These are phyloP conservation scores for Heliothis peltigera DNA, from an alignment of 2,888 invertebrate genomes.

Conservation along the genomic window DNA sequence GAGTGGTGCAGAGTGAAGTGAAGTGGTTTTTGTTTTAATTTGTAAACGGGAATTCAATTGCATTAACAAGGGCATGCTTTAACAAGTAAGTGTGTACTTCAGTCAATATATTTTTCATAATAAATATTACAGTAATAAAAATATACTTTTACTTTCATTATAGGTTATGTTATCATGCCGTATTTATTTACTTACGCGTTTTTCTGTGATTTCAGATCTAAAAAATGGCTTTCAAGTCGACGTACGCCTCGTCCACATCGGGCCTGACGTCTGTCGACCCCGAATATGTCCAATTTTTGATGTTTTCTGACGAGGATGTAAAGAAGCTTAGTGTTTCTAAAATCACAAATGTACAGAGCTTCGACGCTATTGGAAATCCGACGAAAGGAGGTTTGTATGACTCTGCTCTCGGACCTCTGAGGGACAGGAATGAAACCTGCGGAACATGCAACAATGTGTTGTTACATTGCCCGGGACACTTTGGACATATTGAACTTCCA, in stretches of 20 bases:
- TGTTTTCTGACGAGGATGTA: slow-evolving; percentile 94
- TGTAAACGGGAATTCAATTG: background rate
- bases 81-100: slow-evolving; percentile 27
- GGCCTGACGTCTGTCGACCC: slow-evolving; percentile 82
- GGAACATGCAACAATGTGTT: slow-evolving; percentile 93
- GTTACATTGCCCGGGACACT: slow-evolving; percentile 96
- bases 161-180: slow-evolving; percentile 62
- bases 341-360: slow-evolving; percentile 93
- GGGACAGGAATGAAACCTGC: slow-evolving; percentile 92
- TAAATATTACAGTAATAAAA: background rate
- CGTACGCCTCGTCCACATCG: slow-evolving; percentile 72
- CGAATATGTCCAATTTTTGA: slow-evolving; percentile 90
- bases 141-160: background rate
- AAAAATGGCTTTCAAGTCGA: slow-evolving; percentile 77
- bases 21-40: background rate
- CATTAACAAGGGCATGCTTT: slow-evolving; percentile 18
- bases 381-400: slow-evolving; percentile 97
- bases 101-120: background rate
- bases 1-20: background rate
- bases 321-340: slow-evolving; percentile 94
- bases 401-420: slow-evolving; percentile 92
- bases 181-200: slow-evolving; percentile 38
- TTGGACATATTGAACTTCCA: slow-evolving; percentile 97
- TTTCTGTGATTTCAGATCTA: slow-evolving; percentile 53
- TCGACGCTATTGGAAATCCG: slow-evolving; percentile 95